Evolutionary conservation across 2,797 vertebrate genomes (phyloP), one percentile per base, ranked within the genome.

Genomic region (Syngnathus acus): DNA sequence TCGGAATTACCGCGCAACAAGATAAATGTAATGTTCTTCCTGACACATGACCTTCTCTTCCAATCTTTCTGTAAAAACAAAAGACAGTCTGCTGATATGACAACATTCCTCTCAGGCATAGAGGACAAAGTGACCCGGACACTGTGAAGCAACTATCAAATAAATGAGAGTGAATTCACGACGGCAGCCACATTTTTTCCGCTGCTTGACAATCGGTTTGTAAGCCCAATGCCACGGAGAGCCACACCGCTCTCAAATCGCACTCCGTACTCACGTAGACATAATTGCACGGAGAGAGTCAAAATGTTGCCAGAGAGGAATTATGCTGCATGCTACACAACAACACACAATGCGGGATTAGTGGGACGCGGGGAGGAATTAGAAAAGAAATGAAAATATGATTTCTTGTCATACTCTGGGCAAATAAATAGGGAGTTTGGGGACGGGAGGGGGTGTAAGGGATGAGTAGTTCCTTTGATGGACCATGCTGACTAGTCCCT

Each of bases 261-360:
- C 73, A 75, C 80, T 71, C 64, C 68, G 77, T 62, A 79, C 71
- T 78, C 61, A 59, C 71, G 53, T 69, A 64, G 70, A 82, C 75
- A 77, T 72, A 82, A 32, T 79, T 84, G 82, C 81, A 86, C 80
- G 58, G 40, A 79, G 32, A 80, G 75, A 74, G 66, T 72, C 81
- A 78, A 80, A 75, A 75, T 70, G 68, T 59, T 67, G 80, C 82
- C 74, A 67, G 79, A 65, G 65, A 69, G 63, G 37, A 82, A 75
- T 69, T 92, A 93, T 91, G 92, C 92, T 90, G 91, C 94, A 95
- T 95, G 94, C 94, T 92, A 94, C 90, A 93, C 92, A 90, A 93
- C 91, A 23, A 53, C n/a, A 9, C 50, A 53, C 50, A 74, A 87
- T 82, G 76, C 74, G 67, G 74, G 62, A 47, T 23, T 72, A 70